Evolutionary conservation across 2,888 invertebrate genomes (phyloP).

Genomic region (Gerris lacustris): DNA sequence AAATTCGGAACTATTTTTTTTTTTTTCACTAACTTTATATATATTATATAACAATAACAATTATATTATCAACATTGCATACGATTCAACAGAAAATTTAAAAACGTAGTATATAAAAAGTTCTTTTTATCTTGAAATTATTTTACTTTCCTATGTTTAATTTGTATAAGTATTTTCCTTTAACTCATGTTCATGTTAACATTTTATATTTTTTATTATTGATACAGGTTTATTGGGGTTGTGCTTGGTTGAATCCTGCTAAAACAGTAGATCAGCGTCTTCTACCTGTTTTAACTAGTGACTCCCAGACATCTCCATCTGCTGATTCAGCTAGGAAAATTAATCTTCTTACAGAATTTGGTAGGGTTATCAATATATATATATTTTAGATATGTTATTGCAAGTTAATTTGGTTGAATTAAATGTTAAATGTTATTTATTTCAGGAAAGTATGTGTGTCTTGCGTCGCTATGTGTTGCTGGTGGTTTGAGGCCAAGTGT

Average conservation of each 20-base stretch:
- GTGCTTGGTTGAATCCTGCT: conserved; percentile 35
- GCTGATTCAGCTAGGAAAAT: conserved; percentile 23
- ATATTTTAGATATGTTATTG: conserved; percentile 7
- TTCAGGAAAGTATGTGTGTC: conserved; percentile 52
- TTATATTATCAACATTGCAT: too few relatives aligned
- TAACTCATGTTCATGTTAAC: too few relatives aligned
- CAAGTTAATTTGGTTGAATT: background rate
- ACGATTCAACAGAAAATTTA: too few relatives aligned
- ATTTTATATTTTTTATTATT: too few relatives aligned
- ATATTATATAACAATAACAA: too few relatives aligned
- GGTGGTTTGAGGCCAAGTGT: conserved; percentile 72
- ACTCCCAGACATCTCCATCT: conserved; percentile 18
- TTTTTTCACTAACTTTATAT: too few relatives aligned
- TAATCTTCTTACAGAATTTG: conserved; percentile 32
- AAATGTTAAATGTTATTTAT: conserved; percentile 20
- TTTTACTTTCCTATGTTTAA: too few relatives aligned
- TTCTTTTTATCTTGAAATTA: too few relatives aligned
- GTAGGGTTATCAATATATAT: conserved; percentile 27
- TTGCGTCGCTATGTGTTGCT: conserved; percentile 54
- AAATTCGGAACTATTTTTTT: too few relatives aligned
- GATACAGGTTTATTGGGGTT: conserved; percentile 35
- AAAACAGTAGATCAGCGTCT: conserved; percentile 22
- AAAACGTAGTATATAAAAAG: too few relatives aligned
- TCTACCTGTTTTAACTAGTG: conserved; percentile 23
- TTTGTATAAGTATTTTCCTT: too few relatives aligned